Evolutionary conservation across 2,797 vertebrate species (phyloP).

Genomic region (Muscicapa striata): DNA sequence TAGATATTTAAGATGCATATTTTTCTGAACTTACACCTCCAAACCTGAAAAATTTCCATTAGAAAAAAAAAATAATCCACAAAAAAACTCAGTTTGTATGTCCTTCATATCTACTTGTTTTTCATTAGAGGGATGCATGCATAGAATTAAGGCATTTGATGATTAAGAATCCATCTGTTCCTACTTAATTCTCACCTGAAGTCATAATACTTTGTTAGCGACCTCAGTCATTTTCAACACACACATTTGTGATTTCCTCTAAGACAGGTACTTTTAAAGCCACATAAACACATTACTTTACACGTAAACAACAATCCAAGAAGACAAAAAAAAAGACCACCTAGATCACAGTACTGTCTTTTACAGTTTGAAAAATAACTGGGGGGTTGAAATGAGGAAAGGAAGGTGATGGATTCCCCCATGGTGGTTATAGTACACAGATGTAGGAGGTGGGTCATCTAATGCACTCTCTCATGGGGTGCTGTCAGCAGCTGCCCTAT

Average conservation of each 20-base stretch:
- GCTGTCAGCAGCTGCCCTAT: not conserved
- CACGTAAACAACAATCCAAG: not conserved
- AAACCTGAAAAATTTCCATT: not conserved
- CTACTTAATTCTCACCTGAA: constrained; percentile 61
- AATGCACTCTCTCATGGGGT: not conserved
- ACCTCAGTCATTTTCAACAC: constrained; percentile 40
- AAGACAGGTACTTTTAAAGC: constrained; percentile 38
- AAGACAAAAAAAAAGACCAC: not conserved
- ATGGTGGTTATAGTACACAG: not conserved
- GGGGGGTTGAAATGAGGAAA: not conserved
- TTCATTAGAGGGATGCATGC: constrained; percentile 31
- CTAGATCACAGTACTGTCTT: not conserved
- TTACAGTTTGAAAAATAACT: not conserved
- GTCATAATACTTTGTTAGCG: constrained; percentile 49
- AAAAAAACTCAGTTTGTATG: not conserved
- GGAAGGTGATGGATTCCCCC: not conserved
- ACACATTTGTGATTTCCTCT: not conserved
- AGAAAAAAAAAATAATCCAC: not conserved
- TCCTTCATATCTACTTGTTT: constrained; percentile 34
- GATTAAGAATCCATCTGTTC: constrained; percentile 69
- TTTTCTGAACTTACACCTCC: not conserved
- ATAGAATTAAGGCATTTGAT: constrained; percentile 54
- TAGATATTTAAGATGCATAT: not conserved
- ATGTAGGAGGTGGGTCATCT: not conserved
- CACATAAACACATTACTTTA: not conserved